Evolutionary conservation across 2,797 vertebrate genomes (phyloP).

Genomic region (Sebastes umbrosus): DNA sequence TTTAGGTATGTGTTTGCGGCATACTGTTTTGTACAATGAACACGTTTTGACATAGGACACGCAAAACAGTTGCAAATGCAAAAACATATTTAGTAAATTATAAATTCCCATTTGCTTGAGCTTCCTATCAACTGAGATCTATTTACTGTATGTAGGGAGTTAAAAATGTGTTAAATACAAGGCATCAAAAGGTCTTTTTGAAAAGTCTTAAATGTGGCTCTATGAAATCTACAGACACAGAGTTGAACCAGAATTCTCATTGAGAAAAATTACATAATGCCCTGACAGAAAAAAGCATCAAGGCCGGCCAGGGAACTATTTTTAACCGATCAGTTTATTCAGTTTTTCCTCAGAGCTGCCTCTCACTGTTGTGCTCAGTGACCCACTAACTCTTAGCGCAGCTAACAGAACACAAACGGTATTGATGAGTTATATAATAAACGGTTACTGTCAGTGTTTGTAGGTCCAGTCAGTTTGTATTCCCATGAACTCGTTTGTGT

Average conservation of each 20-base stretch:
- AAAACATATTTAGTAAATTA: neutral
- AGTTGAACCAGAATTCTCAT: neutral
- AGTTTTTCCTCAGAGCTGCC: constrained; percentile 22
- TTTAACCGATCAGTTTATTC: constrained; percentile 30
- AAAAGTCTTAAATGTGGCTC: neutral
- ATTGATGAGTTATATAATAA: constrained; percentile 37
- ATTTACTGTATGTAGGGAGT: neutral
- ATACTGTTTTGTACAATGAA: neutral
- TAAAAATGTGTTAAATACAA: neutral
- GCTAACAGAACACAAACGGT: constrained; percentile 31
- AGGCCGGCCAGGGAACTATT: constrained; percentile 9
- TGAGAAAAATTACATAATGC: constrained; percentile 15
- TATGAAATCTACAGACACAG: neutral
- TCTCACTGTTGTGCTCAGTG: constrained; percentile 27
- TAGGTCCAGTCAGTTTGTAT: neutral
- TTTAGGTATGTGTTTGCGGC: neutral
- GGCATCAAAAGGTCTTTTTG: neutral
- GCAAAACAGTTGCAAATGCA: neutral
- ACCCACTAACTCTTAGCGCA: constrained; percentile 28
- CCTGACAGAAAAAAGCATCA: neutral
- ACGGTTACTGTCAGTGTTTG: constrained; percentile 16
- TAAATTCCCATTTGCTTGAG: neutral
- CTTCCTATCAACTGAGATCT: neutral
- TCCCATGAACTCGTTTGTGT: neutral
- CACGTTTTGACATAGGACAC: neutral